These are phyloP conservation scores for Thryonomys swinderianus DNA, from an alignment of 2,113 vertebrate species.

Conservation along the genomic window DNA sequence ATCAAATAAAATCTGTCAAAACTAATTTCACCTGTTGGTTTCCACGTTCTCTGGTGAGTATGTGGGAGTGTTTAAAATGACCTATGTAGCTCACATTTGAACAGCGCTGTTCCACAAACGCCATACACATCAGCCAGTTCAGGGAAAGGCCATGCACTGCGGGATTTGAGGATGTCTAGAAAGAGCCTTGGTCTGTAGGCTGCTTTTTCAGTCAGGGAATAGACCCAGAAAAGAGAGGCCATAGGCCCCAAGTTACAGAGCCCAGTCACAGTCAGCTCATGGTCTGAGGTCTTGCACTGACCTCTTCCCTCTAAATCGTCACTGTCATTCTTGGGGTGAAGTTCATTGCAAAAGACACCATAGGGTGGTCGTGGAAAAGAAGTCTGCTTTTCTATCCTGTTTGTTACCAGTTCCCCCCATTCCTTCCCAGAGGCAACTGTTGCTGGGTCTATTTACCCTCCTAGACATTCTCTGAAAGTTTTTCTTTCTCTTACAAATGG, in stretches of 20 bases:
- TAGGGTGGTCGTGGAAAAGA: neutral
- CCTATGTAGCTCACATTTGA: neutral
- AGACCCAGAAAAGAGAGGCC: conserved; percentile 33
- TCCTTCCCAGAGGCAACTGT: neutral
- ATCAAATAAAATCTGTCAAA: conserved; percentile 65
- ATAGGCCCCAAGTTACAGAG: neutral
- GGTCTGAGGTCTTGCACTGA: neutral
- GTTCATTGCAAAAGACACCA: neutral
- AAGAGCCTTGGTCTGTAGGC: neutral
- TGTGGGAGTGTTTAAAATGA: conserved; percentile 2
- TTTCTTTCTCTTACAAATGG: neutral
- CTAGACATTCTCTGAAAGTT: neutral
- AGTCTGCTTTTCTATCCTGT: neutral
- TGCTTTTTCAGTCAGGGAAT: conserved; percentile 33
- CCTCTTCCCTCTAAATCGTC: neutral
- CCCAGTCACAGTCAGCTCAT: too few relatives aligned
- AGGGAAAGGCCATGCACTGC: neutral
- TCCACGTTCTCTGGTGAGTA: neutral
- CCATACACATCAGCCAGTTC: neutral
- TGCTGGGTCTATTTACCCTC: neutral
- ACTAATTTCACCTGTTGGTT: neutral
- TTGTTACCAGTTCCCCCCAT: rapidly evolving
- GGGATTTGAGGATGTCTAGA: neutral
- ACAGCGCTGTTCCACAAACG: neutral
- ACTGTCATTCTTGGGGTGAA: neutral